Conservation (phyloP, 30 jellyfish, hydroid and myxozoan genomes). For the Catostylus mosaicus region DNA sequence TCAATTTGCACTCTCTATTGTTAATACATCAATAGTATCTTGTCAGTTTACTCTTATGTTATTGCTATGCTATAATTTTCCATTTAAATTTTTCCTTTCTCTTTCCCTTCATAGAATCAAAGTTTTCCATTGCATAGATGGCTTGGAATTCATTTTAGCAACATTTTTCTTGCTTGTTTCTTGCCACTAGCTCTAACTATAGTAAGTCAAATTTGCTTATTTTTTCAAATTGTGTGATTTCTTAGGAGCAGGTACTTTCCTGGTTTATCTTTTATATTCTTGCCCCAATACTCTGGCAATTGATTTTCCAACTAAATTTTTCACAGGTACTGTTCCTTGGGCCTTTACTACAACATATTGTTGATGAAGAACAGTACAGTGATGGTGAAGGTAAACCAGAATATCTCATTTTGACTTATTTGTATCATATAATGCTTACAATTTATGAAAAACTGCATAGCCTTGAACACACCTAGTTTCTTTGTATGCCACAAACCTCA, state of each 20-base stretch:
- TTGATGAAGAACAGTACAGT: constrained; percentile 27
- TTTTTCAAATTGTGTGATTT: no score
- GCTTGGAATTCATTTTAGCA: constrained; percentile 78
- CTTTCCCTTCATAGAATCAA: neutral
- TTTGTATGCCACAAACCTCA: no score
- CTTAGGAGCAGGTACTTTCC: no score
- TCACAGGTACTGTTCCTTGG: constrained; percentile 79
- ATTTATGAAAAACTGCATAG: no score
- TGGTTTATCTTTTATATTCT: no score
- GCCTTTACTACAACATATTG: constrained; percentile 59
- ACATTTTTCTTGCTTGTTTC: constrained; percentile 49
- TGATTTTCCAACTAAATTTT: neutral
- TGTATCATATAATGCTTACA: no score
- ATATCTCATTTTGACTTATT: no score
- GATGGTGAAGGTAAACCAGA: neutral
- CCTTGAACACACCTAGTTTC: no score
- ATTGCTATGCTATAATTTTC: neutral
- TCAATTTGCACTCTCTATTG: no score
- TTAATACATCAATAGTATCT: no score
- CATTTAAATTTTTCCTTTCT: neutral
- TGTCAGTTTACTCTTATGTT: no score
- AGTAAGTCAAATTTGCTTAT: constrained; percentile 47
- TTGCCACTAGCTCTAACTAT: constrained; percentile 80
- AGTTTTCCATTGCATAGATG: constrained; percentile 18
- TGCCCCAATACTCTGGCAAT: no score